Base-by-base conservation (phyloP, 2,888 invertebrate genomes). In the Torymus aiolomorphi region DNA sequence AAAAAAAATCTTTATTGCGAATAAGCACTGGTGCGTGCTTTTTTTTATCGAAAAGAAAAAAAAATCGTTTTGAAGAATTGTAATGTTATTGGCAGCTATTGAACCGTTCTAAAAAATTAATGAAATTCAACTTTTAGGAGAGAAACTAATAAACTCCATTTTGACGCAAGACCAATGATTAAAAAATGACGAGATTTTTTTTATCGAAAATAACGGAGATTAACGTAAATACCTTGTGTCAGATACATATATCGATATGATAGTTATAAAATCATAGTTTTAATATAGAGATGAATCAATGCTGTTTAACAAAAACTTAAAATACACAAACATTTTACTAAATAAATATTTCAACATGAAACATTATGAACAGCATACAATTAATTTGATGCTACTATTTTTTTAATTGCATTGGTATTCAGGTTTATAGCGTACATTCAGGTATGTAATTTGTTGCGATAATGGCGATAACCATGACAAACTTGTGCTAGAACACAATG, bases 231-330 rank as follows among this genome's bases (percentile, higher is more conserved):
- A 88, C 84, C 85, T 87, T 86, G 80, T 84, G 85, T 86, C 85
- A 84, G 86, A 83, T 83, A 83, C 85, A 84, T 80, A 82, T 83
- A 82, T 83, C 67, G 16, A 83, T 83, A 84, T 77, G 49, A 83
- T 84, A 83, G 85, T 85, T 86, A 86, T 86, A 87, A 84, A 85
- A 85, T 87, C 84, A 85, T 87, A 88, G 87, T 85, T 88, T 86
- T 86, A 87, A 88, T 86, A 85, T 87, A 86, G 84, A 84, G 72
- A 42, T 42, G 57, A 83, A 84, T 74, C 70, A 42, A 72, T 78
- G 59, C 70, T 71, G 67, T 72, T 63, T 80, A 71, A 74, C 49
- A 62, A 76, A 74, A 80, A 62, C 51, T 42, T 16, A 85, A 85
- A 86, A 85, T 85, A 86, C 84, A 85, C 85, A 85, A 85, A 83